These are phyloP conservation scores for Drosophila nigrodunni DNA, from an alignment of 1,140 invertebrate species.

Conservation along the genomic window DNA sequence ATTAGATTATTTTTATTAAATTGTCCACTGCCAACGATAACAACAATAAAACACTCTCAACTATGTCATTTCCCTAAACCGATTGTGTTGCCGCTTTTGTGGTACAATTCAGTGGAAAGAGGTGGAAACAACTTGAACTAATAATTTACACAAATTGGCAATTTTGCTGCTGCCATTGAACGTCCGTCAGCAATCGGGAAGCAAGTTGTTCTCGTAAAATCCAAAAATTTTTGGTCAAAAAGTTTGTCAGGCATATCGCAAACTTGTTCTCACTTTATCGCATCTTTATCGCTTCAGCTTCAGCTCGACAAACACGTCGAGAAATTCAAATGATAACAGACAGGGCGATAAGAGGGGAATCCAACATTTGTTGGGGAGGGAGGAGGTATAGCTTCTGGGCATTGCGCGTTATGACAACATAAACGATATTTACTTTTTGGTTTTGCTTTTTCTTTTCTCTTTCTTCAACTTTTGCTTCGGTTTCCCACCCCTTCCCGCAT, in stretches of 20 bases:
- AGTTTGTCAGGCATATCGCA: conserved; percentile 53
- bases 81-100: conserved; percentile 16
- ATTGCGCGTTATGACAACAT: conserved; percentile 82
- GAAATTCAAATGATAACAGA: conserved; percentile 79
- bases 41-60: conserved; percentile 25
- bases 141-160: conserved; percentile 83
- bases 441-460: conserved; percentile 46
- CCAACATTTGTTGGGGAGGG: background rate
- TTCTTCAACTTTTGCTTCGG: conserved; percentile 51
- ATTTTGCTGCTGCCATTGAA: conserved; percentile 60
- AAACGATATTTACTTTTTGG: conserved; percentile 82
- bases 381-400: conserved; percentile 53
- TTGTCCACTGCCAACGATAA: conserved; percentile 20
- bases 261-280: conserved; percentile 82
- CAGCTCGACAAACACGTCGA: conserved; percentile 74
- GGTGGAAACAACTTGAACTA: conserved; percentile 68
- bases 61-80: background rate
- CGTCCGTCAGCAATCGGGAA: conserved; percentile 62
- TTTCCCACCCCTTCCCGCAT: conserved; percentile 18
- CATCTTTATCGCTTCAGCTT: conserved; percentile 73
- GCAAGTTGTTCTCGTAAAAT: conserved; percentile 45
- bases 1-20: conserved; percentile 71
- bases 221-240: conserved; percentile 77
- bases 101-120: conserved; percentile 2
- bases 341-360: conserved; percentile 21